phyloP scores from a whole-genome alignment of 2,888 invertebrate genomes.

The Pandemis corylana region DNA sequence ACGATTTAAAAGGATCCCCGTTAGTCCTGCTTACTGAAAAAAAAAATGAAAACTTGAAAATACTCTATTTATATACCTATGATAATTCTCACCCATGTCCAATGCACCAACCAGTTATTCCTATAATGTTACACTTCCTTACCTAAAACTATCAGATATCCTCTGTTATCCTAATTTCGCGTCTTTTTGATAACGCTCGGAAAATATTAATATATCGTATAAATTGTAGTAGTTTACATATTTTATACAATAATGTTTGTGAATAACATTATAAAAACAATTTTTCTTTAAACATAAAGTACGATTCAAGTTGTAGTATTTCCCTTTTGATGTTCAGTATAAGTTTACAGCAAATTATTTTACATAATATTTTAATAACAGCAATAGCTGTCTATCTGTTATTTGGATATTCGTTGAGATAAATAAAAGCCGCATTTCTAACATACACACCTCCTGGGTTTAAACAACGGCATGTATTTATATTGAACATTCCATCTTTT shows the following conservation, averaged over 20 bases:
- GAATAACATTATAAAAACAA: no score
- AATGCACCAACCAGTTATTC: conserved; percentile 48
- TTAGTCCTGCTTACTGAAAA: not conserved
- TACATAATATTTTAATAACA: no score
- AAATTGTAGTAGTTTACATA: no score
- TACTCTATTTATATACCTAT: conserved; percentile 43
- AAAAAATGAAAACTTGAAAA: not conserved
- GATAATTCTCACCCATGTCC: conserved; percentile 85
- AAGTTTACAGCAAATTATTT: no score
- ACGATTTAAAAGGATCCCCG: no score
- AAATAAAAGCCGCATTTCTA: not conserved
- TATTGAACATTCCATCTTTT: not conserved
- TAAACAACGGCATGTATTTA: conserved; percentile 34
- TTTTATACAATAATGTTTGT: no score
- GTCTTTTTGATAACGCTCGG: not conserved
- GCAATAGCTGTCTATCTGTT: not conserved
- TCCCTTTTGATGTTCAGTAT: no score
- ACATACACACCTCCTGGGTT: conserved; percentile 13
- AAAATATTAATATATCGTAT: not conserved
- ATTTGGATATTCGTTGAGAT: not conserved
- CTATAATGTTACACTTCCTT: not conserved
- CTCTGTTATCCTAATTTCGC: not conserved
- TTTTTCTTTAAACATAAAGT: no score
- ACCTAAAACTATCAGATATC: not conserved
- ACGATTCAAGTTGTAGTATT: no score